Conservation (phyloP, 1,140 invertebrate species). For the Drosophila prosaltans region DNA sequence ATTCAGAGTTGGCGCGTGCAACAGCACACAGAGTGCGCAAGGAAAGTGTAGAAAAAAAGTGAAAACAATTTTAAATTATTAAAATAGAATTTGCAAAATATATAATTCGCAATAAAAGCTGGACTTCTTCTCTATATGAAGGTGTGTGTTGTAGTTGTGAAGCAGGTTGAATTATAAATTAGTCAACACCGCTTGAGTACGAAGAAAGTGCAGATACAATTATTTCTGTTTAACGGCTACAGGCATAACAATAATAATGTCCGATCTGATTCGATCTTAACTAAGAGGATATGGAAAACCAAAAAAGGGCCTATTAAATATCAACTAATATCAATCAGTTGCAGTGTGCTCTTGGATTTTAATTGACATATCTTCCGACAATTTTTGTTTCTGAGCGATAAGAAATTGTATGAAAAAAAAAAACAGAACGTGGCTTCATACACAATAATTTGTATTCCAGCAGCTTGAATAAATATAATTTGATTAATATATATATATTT, state of each 20-base stretch:
- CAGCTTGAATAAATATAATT: neutral
- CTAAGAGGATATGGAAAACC: neutral
- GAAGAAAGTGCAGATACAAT: conserved; percentile 1
- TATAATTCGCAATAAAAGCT: conserved; percentile 10
- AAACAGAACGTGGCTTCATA: neutral
- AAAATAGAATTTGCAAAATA: conserved; percentile 26
- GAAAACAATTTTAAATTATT: conserved; percentile 58
- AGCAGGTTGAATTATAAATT: neutral
- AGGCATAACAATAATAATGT: conserved; percentile 2
- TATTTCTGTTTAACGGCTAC: conserved; percentile 3
- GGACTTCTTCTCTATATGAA: conserved; percentile 53
- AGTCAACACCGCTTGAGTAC: neutral
- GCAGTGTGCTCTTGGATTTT: conserved; percentile 1
- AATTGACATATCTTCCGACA: conserved; percentile 1
- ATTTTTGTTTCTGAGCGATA: conserved; percentile 4
- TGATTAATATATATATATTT: neutral
- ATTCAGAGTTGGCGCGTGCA: conserved; percentile 77
- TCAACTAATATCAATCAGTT: neutral
- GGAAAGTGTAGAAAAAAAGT: conserved; percentile 47
- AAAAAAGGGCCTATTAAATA: neutral
- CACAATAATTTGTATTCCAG: conserved; percentile 1
- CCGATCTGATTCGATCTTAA: neutral
- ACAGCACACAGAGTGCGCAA: conserved; percentile 47
- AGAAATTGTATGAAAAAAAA: neutral
- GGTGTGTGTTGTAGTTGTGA: conserved; percentile 45